Evolutionary conservation across 1,140 invertebrate genomes (phyloP).

Genomic region (Frieseomelitta varia): DNA sequence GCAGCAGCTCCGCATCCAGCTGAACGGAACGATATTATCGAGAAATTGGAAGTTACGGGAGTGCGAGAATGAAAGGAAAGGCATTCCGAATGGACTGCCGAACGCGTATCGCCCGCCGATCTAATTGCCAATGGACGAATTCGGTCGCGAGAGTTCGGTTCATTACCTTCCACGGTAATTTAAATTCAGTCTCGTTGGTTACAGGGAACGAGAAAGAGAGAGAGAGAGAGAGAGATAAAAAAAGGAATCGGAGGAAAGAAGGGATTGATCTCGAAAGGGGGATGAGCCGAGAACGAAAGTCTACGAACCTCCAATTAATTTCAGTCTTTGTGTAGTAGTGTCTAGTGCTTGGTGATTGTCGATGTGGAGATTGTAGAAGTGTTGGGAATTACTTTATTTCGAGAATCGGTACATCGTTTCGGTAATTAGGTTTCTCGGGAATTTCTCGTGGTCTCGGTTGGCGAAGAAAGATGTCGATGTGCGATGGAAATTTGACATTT

Average conservation of each 20-base stretch:
- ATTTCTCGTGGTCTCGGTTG: no score
- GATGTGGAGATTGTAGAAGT: no score
- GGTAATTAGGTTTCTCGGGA: no score
- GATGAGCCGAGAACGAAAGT: not conserved
- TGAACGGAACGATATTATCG: slow-evolving; percentile 30
- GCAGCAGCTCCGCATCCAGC: not conserved
- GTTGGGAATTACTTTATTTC: no score
- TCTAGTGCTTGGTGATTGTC: no score
- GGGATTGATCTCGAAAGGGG: not conserved
- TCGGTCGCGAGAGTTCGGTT: slow-evolving; percentile 22
- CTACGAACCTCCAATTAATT: slow-evolving; percentile 11
- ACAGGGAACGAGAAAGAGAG: not conserved
- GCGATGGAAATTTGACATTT: no score
- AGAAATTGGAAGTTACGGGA: slow-evolving; percentile 34
- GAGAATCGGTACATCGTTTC: no score
- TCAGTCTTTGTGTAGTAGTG: not conserved
- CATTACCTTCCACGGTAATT: slow-evolving; percentile 29
- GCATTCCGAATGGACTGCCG: not conserved
- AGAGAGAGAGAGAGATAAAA: no score
- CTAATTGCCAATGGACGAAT: slow-evolving; percentile 36
- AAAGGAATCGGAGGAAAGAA: not conserved
- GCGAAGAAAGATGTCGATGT: no score
- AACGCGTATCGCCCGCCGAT: slow-evolving; percentile 21
- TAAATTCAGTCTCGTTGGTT: not conserved
- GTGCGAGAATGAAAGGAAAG: slow-evolving; percentile 32